Evolutionary conservation across 2,797 vertebrate genomes (phyloP), one percentile per base, ranked within the genome.

Genomic region (Garrulus glandarius): DNA sequence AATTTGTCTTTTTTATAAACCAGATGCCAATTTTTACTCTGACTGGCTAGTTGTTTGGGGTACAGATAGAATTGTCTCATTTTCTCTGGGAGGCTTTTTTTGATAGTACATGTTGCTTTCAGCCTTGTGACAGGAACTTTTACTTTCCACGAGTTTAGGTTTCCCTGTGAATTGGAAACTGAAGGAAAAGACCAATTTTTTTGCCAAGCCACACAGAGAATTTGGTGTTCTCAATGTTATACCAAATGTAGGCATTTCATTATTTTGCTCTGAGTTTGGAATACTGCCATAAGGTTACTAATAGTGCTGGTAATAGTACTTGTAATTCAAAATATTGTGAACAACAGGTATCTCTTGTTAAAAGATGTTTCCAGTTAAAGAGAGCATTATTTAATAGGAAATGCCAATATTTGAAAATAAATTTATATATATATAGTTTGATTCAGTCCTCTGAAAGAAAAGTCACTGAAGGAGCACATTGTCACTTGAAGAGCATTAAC

Each of bases 401-500:
- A 81, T 89, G 69, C 20, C 49, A 84, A 27, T 57, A 57, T 68
- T 47, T 69, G 43, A 32, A 80, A 75, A 68, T 59, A 24, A 8
- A 55, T 41, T 29, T 26, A 32, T 15, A 36, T 30, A 11, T 20
- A 20, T 37, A 55, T 36, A 74, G 67, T 92, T 79, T 87, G 19
- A 60, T 93, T 94, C 68, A 67, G 24, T 34, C 10, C 17, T 87
- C 60, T 89, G 56, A 79, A 91, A 37, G 55, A 79, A 26, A 94
- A 92, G 55, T 69, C 68, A 59, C 59, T 55, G 75, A 92, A 61
- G 63, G 44, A 93, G 46, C 63, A 46, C 20, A 63, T 90, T 95
- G 56, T 59, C 63, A 41, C 74, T 95, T 67, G 44, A 89, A 89
- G 49, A 78, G 46, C 44, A 92, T 96, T 92, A 97, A 76, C 67